Evolutionary conservation across 1,140 invertebrate genomes (phyloP).

Genomic region (Papilio polytes): DNA sequence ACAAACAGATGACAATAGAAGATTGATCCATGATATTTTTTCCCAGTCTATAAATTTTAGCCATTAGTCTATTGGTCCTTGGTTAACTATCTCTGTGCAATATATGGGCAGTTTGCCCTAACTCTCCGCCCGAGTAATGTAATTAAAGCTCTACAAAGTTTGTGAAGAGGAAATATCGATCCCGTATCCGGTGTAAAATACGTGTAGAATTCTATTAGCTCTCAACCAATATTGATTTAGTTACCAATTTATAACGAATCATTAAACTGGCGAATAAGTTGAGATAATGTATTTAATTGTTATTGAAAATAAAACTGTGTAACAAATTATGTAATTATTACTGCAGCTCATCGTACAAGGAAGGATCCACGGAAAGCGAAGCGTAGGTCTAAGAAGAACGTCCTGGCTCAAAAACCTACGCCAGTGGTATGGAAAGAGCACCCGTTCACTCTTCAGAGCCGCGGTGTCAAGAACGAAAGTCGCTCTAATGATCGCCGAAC

Average conservation of each 20-base stretch:
- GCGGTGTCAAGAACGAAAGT: no score
- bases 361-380: no score
- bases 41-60: not conserved
- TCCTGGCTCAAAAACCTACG: no score
- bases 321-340: no score
- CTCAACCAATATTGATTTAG: not conserved
- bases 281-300: no score
- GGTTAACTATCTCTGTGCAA: constrained; percentile 4
- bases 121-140: constrained; percentile 25
- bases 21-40: not conserved
- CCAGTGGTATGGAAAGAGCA: no score
- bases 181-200: constrained; percentile 21
- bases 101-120: constrained; percentile 18
- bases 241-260: not conserved
- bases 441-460: no score
- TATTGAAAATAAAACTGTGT: no score
- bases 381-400: no score
- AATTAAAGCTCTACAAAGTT: constrained; percentile 29
- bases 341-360: no score
- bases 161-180: constrained; percentile 26
- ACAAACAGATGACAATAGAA: no score
- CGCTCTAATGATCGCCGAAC: no score
- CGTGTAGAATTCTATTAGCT: constrained; percentile 17
- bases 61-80: not conserved
- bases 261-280: not conserved